These are phyloP conservation scores for Cryptotis parvus DNA, from an alignment of 2,113 vertebrate genomes.

Conservation along the genomic window DNA sequence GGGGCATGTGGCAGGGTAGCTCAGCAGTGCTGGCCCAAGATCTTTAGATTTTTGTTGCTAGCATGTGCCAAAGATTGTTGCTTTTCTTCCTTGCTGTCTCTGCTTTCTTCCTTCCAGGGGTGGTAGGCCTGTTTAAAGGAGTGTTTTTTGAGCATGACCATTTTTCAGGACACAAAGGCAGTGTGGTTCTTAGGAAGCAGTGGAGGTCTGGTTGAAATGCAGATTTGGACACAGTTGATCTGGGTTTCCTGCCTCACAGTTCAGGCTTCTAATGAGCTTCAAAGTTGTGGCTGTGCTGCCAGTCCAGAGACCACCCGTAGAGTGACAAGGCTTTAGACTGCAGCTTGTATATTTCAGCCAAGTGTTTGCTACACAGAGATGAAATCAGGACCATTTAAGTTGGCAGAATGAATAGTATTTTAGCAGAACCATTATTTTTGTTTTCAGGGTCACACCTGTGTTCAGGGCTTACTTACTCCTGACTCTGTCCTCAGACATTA, in stretches of 20 bases:
- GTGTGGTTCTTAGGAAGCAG: neutral
- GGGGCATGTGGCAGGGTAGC: neutral
- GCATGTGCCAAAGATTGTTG: neutral
- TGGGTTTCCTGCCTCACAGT: neutral
- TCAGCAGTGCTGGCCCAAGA: neutral
- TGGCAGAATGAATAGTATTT: neutral
- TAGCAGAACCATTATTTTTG: neutral
- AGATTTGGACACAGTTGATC: neutral
- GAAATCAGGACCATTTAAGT: neutral
- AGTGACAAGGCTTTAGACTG: neutral
- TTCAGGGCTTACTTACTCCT: too few relatives aligned
- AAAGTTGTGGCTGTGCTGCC: neutral
- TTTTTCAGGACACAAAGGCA: neutral
- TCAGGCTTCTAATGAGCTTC: neutral
- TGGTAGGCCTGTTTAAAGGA: neutral
- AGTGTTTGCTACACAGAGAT: neutral
- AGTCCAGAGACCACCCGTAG: neutral
- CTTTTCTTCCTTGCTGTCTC: neutral
- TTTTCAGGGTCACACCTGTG: too few relatives aligned
- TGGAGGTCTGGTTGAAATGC: neutral
- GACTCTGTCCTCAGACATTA: too few relatives aligned
- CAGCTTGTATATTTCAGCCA: neutral
- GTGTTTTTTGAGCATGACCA: neutral
- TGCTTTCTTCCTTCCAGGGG: neutral
- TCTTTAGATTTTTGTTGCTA: neutral